These are phyloP conservation scores for Zaprionus obscuricornis DNA, from an alignment of 2,888 invertebrate genomes.

Conservation along the genomic window DNA sequence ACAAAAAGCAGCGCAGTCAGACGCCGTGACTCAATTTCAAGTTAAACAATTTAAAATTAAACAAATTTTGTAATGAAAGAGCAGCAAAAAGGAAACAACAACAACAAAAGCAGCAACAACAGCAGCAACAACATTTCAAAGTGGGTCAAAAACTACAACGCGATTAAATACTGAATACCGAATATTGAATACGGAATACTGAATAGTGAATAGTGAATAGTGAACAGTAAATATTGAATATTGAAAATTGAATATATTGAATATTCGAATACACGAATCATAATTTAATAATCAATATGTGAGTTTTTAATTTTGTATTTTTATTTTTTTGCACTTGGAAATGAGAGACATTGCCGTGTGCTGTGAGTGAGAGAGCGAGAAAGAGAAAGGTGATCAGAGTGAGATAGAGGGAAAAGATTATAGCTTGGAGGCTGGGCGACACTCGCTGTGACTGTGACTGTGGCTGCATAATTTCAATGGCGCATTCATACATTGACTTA, in stretches of 20 bases:
- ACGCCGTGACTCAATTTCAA: slow-evolving; percentile 70
- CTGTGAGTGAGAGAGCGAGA: no score
- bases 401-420: not conserved
- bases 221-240: slow-evolving; percentile 27
- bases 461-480: slow-evolving; percentile 63
- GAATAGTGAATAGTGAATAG: slow-evolving; percentile 2
- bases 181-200: no score
- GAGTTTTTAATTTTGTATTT: slow-evolving; percentile 9
- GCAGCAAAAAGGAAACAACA: slow-evolving; percentile 52
- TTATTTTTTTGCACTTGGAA: slow-evolving; percentile 30
- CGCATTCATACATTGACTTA: slow-evolving; percentile 54
- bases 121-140: slow-evolving; percentile 34
- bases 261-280: slow-evolving; percentile 58
- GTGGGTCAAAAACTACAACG: slow-evolving; percentile 62
- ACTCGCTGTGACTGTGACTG: slow-evolving; percentile 1
- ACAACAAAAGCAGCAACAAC: slow-evolving; percentile 11
- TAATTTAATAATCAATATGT: slow-evolving; percentile 60
- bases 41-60: slow-evolving; percentile 76
- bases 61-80: slow-evolving; percentile 76
- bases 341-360: slow-evolving; percentile 27
- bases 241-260: slow-evolving; percentile 24
- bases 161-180: slow-evolving; percentile 46
- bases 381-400: no score
- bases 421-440: slow-evolving; percentile 19
- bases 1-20: slow-evolving; percentile 47